A percentile compares a stretch with the other conserved stretches of the same genome.
These are phyloP conservation scores for Rhea americana DNA, from an alignment of 2,113 vertebrate species.

Conservation along the genomic window DNA sequence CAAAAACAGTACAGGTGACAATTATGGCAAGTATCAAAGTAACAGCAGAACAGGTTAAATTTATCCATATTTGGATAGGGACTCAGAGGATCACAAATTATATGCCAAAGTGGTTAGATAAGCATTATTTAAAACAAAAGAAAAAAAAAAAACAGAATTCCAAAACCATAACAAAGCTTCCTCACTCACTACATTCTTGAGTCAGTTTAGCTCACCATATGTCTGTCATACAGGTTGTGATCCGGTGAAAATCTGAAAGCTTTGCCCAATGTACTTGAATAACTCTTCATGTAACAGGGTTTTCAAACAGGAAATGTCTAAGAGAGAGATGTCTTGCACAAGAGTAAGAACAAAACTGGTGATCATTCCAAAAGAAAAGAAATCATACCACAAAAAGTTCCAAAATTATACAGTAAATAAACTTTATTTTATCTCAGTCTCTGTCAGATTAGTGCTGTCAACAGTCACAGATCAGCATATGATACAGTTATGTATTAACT, in stretches of 20 bases:
- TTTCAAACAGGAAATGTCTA: not conserved
- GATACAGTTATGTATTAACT: slow-evolving; percentile 79
- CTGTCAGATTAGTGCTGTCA: slow-evolving; percentile 84
- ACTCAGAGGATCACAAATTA: not conserved
- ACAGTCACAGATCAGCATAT: slow-evolving; percentile 82
- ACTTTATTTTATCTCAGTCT: slow-evolving; percentile 86
- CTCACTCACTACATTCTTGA: not conserved
- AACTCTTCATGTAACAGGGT: not conserved
- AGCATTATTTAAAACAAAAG: not conserved
- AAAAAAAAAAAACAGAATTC: not conserved
- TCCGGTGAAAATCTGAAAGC: not conserved
- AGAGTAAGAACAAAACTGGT: not conserved
- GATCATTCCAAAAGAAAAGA: not conserved
- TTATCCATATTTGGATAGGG: not conserved
- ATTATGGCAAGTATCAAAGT: not conserved
- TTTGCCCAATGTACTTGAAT: not conserved
- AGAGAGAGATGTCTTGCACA: not conserved
- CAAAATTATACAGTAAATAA: slow-evolving; percentile 87
- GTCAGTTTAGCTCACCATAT: not conserved
- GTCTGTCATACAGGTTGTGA: not conserved
- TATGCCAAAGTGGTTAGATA: not conserved
- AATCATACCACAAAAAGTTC: slow-evolving; percentile 27
- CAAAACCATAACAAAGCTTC: not conserved
- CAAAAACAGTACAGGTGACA: not conserved
- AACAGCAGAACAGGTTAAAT: not conserved